Base-by-base conservation (phyloP, 2,888 invertebrate genomes). In the Leptopilina myrica region DNA sequence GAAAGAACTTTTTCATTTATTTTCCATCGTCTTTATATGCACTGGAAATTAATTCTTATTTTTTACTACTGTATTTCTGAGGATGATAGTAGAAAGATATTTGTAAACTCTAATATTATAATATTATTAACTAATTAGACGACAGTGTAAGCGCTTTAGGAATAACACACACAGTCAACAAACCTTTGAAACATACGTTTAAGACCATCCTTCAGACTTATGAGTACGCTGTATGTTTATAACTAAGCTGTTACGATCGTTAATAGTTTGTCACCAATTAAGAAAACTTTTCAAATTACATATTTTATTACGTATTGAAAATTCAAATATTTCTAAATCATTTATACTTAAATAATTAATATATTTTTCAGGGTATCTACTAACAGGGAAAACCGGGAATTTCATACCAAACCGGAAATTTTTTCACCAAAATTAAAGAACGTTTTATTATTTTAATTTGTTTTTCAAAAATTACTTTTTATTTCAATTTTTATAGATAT, bases 191-290 rank as follows among this genome's bases (percentile, higher is more conserved):
- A 14, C 14, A 40, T 65, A 40, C 40, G 14, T 65, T 65, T 65
- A 65, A 65, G 65, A n/a, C 65, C 65, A 65, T 40, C 65, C 65
- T 65, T 65, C 33, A 65, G 65, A 14, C 40, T 65, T 40, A n/a
- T 65, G 40, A 65, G 40, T 65, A 65, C n/a, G 65, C 40, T 14
- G 33, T 26, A 40, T 40, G 40, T 40, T 40, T 40, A 65, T 40
- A 2, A 65, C 65, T 7, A 65, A 40, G 14, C 12, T 40, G 65
- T 65, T 65, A 14, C 6, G 14, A 65, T 40, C 14, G 7, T 65
- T 40, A 4, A 40, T 65, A 40, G n/a, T 65, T 40, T 40, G 33
- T 4, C 12, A 40, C 33, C 6, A 65, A 65, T 40, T 65, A 40
- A 33, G 65, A 40, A 12, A 59, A 59, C 7, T 59, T 59, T 5